Conservation (phyloP, 2,113 vertebrate species). For the Azemiops feae region DNA sequence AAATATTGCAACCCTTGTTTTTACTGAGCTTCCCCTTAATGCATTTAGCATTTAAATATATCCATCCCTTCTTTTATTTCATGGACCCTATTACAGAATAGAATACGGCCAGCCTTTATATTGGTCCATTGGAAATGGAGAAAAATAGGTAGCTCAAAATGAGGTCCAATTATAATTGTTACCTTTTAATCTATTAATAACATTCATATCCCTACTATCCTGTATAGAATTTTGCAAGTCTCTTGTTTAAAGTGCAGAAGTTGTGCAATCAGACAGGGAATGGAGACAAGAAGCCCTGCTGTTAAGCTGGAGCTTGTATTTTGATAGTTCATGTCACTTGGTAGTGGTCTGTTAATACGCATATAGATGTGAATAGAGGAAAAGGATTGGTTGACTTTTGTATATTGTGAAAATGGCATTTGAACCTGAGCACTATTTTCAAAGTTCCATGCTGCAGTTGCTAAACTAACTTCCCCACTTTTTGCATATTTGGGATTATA, state of each 20-base stretch:
- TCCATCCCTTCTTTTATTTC: neutral
- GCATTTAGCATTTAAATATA: too few relatives aligned
- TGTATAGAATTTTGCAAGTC: neutral
- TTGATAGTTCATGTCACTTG: neutral
- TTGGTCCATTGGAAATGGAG: neutral
- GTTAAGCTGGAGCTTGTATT: neutral
- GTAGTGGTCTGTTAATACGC: neutral
- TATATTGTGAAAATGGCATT: neutral
- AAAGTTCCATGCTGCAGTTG: neutral
- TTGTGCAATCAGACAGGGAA: neutral
- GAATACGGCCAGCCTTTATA: neutral
- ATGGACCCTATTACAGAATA: neutral
- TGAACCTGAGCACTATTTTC: neutral
- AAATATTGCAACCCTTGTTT: too few relatives aligned
- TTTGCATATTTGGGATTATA: neutral
- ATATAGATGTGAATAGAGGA: neutral
- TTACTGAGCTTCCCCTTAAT: too few relatives aligned
- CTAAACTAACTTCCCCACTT: neutral
- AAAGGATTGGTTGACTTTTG: neutral
- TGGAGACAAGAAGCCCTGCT: neutral
- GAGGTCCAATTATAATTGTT: neutral
- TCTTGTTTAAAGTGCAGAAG: neutral
- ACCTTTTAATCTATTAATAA: neutral
- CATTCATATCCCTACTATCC: neutral
- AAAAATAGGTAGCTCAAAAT: neutral